Conservation (phyloP, 1,140 invertebrate genomes). For the Zaprionus kolodkinae region DNA sequence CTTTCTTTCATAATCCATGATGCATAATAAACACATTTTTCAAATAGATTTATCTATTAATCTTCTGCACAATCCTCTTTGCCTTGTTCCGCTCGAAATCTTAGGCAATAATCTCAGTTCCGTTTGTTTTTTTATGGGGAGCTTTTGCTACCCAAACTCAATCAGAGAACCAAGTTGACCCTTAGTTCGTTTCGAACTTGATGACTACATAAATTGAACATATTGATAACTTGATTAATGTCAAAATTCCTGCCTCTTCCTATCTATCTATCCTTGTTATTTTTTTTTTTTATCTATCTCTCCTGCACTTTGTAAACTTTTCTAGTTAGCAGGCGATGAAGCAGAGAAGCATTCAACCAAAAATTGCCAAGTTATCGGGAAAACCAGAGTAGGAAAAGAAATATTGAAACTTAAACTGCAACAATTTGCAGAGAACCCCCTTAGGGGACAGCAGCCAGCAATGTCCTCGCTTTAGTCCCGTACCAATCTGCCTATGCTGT, state of each 20-base stretch:
- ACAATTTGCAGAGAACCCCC: conserved; percentile 59
- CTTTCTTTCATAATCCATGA: not conserved
- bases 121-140: not conserved
- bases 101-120: conserved; percentile 16
- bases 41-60: conserved; percentile 1
- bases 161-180: conserved; percentile 11
- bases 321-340: conserved; percentile 67
- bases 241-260: conserved; percentile 28
- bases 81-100: conserved; percentile 4
- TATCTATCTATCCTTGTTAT: not conserved
- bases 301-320: conserved; percentile 56
- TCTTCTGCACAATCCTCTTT: conserved; percentile 14
- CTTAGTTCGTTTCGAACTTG: conserved; percentile 10
- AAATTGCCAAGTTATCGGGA: conserved; percentile 71
- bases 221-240: conserved; percentile 55
- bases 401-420: conserved; percentile 61
- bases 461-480: conserved; percentile 14
- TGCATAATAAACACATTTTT: not conserved
- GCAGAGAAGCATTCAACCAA: conserved; percentile 41
- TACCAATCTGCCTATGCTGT: conserved; percentile 5
- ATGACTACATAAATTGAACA: conserved; percentile 46
- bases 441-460: conserved; percentile 26
- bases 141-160: conserved; percentile 5
- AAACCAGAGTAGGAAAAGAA: conserved; percentile 45
- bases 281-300: not conserved